Percentiles rank a stretch among this genome's conserved stretches.
Evolutionary conservation across 2,888 invertebrate species (phyloP).

Genomic region (Drosophila setosimentum): DNA sequence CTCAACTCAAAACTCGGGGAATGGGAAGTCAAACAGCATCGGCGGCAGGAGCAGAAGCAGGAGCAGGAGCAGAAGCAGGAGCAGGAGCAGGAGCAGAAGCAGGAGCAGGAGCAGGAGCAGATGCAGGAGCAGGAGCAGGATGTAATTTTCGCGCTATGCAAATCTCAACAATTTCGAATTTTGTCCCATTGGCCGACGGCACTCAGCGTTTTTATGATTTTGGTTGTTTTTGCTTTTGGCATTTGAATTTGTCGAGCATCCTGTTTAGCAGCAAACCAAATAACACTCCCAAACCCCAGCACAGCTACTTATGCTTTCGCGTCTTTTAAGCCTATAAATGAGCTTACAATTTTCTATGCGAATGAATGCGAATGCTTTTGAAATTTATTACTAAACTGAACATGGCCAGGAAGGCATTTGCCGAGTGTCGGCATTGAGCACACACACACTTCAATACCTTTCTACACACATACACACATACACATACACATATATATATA

Average conservation of each 20-base stretch:
- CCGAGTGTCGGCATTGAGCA: conserved; percentile 24
- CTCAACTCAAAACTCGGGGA: not conserved
- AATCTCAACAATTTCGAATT: conserved; percentile 73
- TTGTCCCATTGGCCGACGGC: conserved; percentile 59
- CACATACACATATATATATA: conserved; percentile 13
- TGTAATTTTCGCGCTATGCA: conserved; percentile 75
- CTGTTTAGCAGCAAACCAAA: conserved; percentile 49
- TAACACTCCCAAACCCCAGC: not conserved
- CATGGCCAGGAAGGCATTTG: conserved; percentile 12
- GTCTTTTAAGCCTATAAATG: conserved; percentile 83
- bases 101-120: conserved; percentile 56
- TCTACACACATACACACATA: conserved; percentile 6
- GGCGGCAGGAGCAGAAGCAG: conserved; percentile 39
- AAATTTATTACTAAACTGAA: conserved; percentile 79
- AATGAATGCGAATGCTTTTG: conserved; percentile 82
- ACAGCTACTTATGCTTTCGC: conserved; percentile 18
- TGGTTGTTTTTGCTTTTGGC: conserved; percentile 63
- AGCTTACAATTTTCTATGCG: conserved; percentile 84
- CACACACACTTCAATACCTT: conserved; percentile 21
- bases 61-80: conserved; percentile 46
- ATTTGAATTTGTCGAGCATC: conserved; percentile 69
- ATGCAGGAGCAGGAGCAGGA: conserved; percentile 49
- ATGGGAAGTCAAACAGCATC: not conserved
- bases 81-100: too few species aligned
- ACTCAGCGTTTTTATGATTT: conserved; percentile 63